Base-by-base conservation (phyloP, 2,888 invertebrate genomes). In the Drosophila emarginata region DNA sequence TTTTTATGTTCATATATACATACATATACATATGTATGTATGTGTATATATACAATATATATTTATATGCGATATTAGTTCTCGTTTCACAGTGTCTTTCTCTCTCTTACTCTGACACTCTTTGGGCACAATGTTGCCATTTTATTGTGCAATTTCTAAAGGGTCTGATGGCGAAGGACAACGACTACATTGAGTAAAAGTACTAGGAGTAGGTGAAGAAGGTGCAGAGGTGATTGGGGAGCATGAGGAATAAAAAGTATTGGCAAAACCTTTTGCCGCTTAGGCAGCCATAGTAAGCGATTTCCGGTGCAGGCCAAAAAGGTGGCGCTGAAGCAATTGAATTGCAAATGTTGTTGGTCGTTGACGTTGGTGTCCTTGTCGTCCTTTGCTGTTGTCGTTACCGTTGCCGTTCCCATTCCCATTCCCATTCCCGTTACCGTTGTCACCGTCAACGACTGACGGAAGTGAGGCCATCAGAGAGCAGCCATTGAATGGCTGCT, bases 291-390 rank as follows among this genome's bases (percentile, higher is more conserved):
- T 84, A 87, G 86, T 81, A 86, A 89, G 88, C 80, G 89, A 89
- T 89, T 89, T 89, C 89, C 89, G 89, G 79, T 64, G 68, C 78
- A 77, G 79, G 78, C 74, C 81, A 26, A 76, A 80, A 85, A 86
- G 83, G 87, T 76, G 87, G 88, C 84, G 82, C 86, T 74, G 71
- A 77, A 64, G 82, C 88, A 85, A 85, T 83, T 85, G 88, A 88
- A 88, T 88, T 88, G 88, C 89, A 88, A 88, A 88, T 88, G 89
- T 80, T 79, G 89, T 80, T 79, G 78, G 76, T 77, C 75, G 75
- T 61, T 81, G 65, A 74, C 74, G 78, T 28, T 32, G 32, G 32
- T 54, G 56, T 26, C 45, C 36, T 37, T 62, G 70, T 21, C 36
- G 14, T 36, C 52, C 37, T 39, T 39, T 50, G 53, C 37, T 57